These are phyloP conservation scores for Clarias fuscus DNA, from an alignment of 2,797 vertebrate species.

Conservation along the genomic window DNA sequence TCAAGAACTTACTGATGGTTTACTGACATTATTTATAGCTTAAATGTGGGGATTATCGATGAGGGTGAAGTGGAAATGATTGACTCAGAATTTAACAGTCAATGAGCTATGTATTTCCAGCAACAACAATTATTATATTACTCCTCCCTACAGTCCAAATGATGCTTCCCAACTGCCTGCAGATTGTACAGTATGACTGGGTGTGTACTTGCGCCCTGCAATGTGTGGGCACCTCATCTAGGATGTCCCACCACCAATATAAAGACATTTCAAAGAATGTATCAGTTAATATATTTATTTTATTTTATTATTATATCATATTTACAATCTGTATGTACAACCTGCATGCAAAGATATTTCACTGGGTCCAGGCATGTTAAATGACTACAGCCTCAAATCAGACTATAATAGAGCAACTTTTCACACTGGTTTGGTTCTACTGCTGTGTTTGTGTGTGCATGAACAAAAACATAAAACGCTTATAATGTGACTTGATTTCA, in stretches of 20 bases:
- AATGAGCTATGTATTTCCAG: too few relatives aligned
- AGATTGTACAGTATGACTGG: too few relatives aligned
- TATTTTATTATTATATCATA: constrained; percentile 49
- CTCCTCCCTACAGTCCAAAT: too few relatives aligned
- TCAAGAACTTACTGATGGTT: not conserved
- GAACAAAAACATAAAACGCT: not conserved
- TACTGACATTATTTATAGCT: not conserved
- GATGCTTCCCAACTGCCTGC: not conserved
- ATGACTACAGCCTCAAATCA: not conserved
- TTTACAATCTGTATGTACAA: constrained; percentile 68
- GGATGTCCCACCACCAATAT: too few relatives aligned
- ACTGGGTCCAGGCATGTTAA: not conserved
- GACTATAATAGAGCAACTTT: not conserved
- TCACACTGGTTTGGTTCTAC: not conserved
- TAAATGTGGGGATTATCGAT: not conserved
- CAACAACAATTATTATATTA: too few relatives aligned
- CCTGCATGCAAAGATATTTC: not conserved
- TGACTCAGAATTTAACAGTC: not conserved
- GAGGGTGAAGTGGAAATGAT: not conserved
- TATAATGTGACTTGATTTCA: not conserved
- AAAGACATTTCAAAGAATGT: not conserved
- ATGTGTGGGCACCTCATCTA: too few relatives aligned
- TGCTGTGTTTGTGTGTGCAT: not conserved
- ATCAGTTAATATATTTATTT: not conserved
- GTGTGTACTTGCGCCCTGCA: too few relatives aligned